These are phyloP conservation scores for Canis aureus DNA, from an alignment of 2,113 vertebrate genomes.

Conservation along the genomic window DNA sequence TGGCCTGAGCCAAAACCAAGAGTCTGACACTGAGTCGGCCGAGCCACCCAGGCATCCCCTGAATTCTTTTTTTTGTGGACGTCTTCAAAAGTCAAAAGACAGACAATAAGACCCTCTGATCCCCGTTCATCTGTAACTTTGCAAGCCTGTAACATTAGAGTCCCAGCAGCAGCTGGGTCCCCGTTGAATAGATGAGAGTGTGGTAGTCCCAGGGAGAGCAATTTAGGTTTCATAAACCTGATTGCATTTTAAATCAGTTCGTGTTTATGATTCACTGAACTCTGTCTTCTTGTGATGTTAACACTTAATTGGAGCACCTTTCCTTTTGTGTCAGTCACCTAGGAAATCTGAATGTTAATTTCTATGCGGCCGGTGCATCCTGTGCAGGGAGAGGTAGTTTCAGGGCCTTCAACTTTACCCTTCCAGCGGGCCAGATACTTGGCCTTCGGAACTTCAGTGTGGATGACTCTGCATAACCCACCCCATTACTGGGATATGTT, in stretches of 20 bases:
- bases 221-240: neutral
- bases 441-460: neutral
- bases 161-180: neutral
- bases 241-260: slow-evolving; percentile 1
- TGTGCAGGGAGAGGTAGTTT: neutral
- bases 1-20: neutral
- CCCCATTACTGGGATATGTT: neutral
- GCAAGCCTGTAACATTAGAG: neutral
- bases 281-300: neutral
- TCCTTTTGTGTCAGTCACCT: neutral
- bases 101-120: slow-evolving; percentile 78
- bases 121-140: slow-evolving; percentile 63
- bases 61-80: neutral
- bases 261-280: neutral
- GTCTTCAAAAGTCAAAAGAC: slow-evolving; percentile 69
- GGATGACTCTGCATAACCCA: neutral
- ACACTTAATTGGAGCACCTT: neutral
- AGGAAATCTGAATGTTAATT: neutral
- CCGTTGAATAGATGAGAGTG: neutral
- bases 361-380: neutral
- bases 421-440: neutral
- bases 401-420: neutral
- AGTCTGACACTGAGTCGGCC: neutral
- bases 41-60: neutral
- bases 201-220: neutral